Conservation (phyloP, 2,797 vertebrate genomes). For the Setipinna tenuifilis region DNA sequence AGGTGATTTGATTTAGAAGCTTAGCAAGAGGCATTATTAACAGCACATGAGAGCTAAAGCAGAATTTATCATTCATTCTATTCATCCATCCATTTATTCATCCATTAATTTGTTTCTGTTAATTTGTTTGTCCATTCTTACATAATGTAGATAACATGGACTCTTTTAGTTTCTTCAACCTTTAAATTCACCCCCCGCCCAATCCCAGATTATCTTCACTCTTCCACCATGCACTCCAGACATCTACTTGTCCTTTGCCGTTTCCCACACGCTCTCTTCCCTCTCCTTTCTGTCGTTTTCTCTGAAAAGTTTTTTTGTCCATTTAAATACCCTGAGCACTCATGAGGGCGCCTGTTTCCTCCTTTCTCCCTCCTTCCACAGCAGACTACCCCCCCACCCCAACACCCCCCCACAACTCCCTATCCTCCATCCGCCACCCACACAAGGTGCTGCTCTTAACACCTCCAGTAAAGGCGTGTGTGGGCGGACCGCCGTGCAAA, state of each 20-base stretch:
- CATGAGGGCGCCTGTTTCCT: neutral
- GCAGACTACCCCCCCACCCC: neutral
- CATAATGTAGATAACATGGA: neutral
- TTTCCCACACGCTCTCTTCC: neutral
- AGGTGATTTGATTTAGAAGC: neutral
- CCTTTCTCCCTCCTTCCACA: neutral
- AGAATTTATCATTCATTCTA: neutral
- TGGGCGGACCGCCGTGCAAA: neutral
- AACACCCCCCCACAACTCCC: neutral
- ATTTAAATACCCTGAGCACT: slow-evolving; percentile 12
- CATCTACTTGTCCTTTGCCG: neutral
- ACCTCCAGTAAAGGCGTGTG: neutral
- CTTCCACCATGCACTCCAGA: neutral
- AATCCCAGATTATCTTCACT: too few relatives aligned
- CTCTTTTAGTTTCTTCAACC: neutral
- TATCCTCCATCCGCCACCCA: neutral
- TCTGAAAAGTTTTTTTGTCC: neutral
- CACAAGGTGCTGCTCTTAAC: slow-evolving; percentile 7
- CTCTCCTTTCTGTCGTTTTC: neutral
- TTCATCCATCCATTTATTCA: neutral
- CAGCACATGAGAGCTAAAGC: neutral
- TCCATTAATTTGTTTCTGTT: neutral
- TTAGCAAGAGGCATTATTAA: neutral
- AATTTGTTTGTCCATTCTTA: neutral
- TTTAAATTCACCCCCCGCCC: neutral